Base-by-base conservation (phyloP, 2,113 vertebrate genomes). In the Tympanuchus pallidicinctus region DNA sequence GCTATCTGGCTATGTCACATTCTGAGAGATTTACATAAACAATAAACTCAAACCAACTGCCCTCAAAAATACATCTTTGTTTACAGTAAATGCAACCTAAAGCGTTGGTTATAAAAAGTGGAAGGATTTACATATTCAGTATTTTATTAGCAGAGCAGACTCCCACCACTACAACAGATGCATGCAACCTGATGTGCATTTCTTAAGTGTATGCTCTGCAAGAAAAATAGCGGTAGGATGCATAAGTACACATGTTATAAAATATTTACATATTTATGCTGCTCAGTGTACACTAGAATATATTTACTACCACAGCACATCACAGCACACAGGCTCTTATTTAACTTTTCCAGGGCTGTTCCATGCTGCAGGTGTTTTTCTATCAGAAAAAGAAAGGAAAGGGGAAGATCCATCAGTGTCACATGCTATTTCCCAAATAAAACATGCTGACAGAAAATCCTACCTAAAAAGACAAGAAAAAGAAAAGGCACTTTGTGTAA, bases 1-100 rank as follows among this genome's bases (percentile, higher is more conserved):
- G 99, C 99, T 99, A 99, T 99, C 99, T 99, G 98, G 98, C 98
- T 98, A 98, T 98, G 99, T 99, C 99, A 99, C 99, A 99, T 99
- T 98, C 98, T 98, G 97, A 97, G 98, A 99, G 98, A 99, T 99
- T 99, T 99, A 99, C 99, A 99, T 99, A 99, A 99, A 99, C 98
- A 99, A 99, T 99, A 98, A 99, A 98, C 98, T 98, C 97, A 98
- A 98, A 99, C 98, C 98, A 98, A 99, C 98, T 98, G 98, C 98
- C 97, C 98, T 90, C 70, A 1, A 98, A 98, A 99, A 99, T 99
- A 99, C 98, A 98, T 98, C 98, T 98, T 98, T 99, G 99, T 99
- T 99, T 98, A 98, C 97, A 97, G 98, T 98, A 98, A 98, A 99
- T 97, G 98, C 98, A 97, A 98, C 97, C 97, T 96, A 97, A 97